Percentiles rank a stretch among this genome's conserved stretches.
phyloP scores from a whole-genome alignment of 2,888 invertebrate species.

The Subacronicta megacephala region DNA sequence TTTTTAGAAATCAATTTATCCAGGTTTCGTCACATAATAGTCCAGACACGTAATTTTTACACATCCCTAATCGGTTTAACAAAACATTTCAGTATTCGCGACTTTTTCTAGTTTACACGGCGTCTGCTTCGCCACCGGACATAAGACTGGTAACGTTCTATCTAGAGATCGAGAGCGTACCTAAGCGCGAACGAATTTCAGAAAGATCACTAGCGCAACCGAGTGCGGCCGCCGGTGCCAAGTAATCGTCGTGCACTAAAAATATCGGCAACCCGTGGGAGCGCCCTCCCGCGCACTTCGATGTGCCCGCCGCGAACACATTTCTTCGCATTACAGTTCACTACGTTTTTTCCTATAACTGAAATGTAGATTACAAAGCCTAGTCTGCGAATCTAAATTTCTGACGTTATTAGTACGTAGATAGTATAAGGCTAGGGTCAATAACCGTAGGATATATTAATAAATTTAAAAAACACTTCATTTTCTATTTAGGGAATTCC shows the following conservation, averaged over 20 bases:
- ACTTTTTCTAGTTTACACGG: slow-evolving; percentile 60
- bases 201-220: slow-evolving; percentile 87
- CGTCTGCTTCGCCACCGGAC: slow-evolving; percentile 72
- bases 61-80: slow-evolving; percentile 56
- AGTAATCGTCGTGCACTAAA: slow-evolving; percentile 92
- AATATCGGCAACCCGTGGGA: slow-evolving; percentile 91
- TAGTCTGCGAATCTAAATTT: slow-evolving; percentile 36
- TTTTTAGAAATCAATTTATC: slow-evolving; percentile 72
- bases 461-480: slow-evolving; percentile 5
- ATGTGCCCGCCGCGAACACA: slow-evolving; percentile 83
- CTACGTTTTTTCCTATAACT: slow-evolving; percentile 62
- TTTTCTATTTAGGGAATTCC: slow-evolving; percentile 34
- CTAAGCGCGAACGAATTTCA: slow-evolving; percentile 85
- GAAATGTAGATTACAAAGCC: slow-evolving; percentile 37
- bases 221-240: slow-evolving; percentile 90
- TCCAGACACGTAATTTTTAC: slow-evolving; percentile 77
- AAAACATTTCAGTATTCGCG: slow-evolving; percentile 49
- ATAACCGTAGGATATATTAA: neutral
- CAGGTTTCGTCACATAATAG: slow-evolving; percentile 79
- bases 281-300: slow-evolving; percentile 89
- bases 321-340: slow-evolving; percentile 82
- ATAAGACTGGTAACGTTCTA: slow-evolving; percentile 80
- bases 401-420: slow-evolving; percentile 18
- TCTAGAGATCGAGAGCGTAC: slow-evolving; percentile 83
- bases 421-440: slow-evolving; percentile 19